A percentile compares a stretch with the other conserved stretches of the same genome.
Conservation (phyloP, 1,140 invertebrate species). For the Penaeus vannamei region DNA sequence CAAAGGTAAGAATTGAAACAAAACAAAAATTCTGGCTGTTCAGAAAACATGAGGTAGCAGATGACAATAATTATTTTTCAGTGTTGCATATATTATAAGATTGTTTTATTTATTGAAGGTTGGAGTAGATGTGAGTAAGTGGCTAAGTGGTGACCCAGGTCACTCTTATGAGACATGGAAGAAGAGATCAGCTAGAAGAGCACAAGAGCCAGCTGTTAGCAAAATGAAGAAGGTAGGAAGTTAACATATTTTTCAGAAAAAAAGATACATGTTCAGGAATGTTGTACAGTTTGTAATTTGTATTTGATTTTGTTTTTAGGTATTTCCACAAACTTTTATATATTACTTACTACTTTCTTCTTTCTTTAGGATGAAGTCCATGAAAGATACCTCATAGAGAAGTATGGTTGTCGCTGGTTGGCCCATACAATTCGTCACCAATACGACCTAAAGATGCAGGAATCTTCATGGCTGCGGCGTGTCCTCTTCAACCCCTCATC, state of each 20-base stretch:
- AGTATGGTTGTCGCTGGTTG: conserved; percentile 79
- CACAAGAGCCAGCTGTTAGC: conserved; percentile 68
- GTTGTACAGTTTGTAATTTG: too few species aligned
- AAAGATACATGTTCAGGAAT: not conserved
- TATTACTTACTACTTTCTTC: conserved; percentile 9
- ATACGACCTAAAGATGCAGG: conserved; percentile 74
- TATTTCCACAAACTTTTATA: too few species aligned
- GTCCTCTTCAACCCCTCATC: conserved; percentile 94
- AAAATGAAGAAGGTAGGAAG: conserved; percentile 63
- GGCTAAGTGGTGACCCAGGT: conserved; percentile 82
- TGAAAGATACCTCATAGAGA: conserved; percentile 81
- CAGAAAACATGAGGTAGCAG: too few species aligned
- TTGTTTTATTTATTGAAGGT: conserved; percentile 31
- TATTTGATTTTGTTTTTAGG: too few species aligned
- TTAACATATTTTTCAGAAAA: conserved; percentile 59
- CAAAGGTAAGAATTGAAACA: conserved; percentile 44
- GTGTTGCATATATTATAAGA: not conserved
- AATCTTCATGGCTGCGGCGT: conserved; percentile 87
- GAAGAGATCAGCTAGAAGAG: conserved; percentile 72
- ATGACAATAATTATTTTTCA: not conserved
- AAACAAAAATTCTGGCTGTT: too few species aligned
- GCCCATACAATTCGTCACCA: conserved; percentile 70
- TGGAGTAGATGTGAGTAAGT: conserved; percentile 71
- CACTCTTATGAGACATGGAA: conserved; percentile 83
- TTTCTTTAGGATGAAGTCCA: conserved; percentile 72